phyloP scores from a whole-genome alignment of 2,888 invertebrate species.

The Choristoneura rosaceana region DNA sequence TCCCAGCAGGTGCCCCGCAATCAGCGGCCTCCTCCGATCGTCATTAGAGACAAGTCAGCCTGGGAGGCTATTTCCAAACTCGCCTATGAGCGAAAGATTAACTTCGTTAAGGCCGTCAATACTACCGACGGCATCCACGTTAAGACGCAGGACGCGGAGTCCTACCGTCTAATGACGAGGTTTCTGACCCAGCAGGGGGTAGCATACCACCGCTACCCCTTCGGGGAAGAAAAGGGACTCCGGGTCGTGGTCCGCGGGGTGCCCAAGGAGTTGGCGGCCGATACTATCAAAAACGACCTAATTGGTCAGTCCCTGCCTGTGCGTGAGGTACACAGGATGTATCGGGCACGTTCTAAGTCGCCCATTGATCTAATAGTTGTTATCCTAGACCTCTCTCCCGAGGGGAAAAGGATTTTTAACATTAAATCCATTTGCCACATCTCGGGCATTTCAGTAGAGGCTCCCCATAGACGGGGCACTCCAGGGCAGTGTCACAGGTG shows the following conservation, averaged over 20 bases:
- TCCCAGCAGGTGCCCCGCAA: background rate
- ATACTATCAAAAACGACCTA: too few relatives aligned
- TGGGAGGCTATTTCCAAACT: background rate
- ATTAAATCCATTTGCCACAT: background rate
- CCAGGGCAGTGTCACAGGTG: background rate
- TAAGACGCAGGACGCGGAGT: background rate
- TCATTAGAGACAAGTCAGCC: background rate
- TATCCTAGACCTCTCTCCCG: slow-evolving; percentile 4
- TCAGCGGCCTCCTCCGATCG: background rate
- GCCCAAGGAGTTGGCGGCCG: too few relatives aligned
- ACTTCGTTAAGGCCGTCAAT: background rate
- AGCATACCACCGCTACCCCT: too few relatives aligned
- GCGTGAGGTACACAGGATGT: background rate
- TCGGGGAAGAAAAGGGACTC: too few relatives aligned
- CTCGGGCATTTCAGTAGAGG: background rate
- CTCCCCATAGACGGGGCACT: background rate
- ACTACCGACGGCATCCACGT: background rate
- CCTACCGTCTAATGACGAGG: too few relatives aligned
- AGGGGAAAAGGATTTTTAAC: background rate
- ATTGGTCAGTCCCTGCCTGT: background rate
- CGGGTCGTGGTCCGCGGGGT: too few relatives aligned
- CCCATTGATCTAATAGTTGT: background rate
- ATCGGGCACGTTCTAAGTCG: background rate
- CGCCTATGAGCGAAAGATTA: background rate
- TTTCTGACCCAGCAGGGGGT: too few relatives aligned